Base-by-base conservation (phyloP, 1,140 invertebrate species). In the Hyphantria cunea region DNA sequence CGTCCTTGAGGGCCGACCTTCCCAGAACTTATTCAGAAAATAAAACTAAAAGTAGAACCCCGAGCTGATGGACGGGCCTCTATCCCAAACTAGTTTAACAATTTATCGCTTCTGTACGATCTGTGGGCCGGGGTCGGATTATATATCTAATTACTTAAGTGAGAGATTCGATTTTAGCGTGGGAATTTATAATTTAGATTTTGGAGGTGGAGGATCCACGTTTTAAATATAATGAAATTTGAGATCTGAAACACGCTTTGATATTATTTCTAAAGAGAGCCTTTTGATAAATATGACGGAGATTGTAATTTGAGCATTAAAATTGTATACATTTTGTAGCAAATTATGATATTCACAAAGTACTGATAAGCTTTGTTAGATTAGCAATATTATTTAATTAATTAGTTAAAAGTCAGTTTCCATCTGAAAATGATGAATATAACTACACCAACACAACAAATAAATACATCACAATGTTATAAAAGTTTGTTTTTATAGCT, bases 1-100 rank as follows among this genome's bases (percentile, higher is more conserved):
- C 72, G 80, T 76, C 82, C 82, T 85, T 85, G 80, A 58, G 48
- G 59, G 44, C 55, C 76, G 76, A 78, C 82, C 79, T 85, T 85
- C 80, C 72, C 65, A 71, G 76, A 85, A 80, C 56, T 70, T 65
- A 70, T 70, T 68, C 59, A 65, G 68, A 72, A 76, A 80, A 76
- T 75, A 82, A 82, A 78, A 78, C 66, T 56, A 76, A 76, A 74
- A 73, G 44, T 61, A 54, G 44, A 55, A 55, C 49, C 64, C 52
- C 59, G 39, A 59, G 44, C 55, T 59, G 67, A 70, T 64, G 60
- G 66, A 76, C 66, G 61, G 64, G 55, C 59, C 44, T 65, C 15
- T 59, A 68, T 68, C 66, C 56, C 63, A 67, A 63, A 74, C 74
- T 76, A 68, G 71, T 75, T 72, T 76, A 66, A 68, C 68, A 71